Evolutionary conservation across 2,113 vertebrate genomes (phyloP).

Genomic region (Corythornis cristatus): DNA sequence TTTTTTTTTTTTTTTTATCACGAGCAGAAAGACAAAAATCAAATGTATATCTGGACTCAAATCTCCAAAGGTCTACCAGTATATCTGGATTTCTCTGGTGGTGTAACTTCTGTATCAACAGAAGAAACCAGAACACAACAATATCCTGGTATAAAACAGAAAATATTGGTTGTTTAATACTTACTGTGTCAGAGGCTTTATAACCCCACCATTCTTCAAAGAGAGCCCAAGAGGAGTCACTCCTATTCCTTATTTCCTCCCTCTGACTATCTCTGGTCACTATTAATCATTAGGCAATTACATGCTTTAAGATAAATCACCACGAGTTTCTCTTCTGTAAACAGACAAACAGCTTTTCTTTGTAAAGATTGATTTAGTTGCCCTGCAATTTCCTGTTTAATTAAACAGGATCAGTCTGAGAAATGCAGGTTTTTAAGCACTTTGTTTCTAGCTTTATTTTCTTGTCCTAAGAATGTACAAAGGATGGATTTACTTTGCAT

Average conservation of each 20-base stretch:
- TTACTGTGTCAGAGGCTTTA: not conserved
- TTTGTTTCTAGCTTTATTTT: conserved; percentile 9
- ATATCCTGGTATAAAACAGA: not conserved
- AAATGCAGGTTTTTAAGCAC: conserved; percentile 38
- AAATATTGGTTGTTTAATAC: not conserved
- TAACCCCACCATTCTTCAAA: not conserved
- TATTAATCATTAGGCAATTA: conserved; percentile 65
- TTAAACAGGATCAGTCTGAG: conserved; percentile 61
- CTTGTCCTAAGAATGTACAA: not conserved
- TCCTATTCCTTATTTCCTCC: conserved; percentile 33
- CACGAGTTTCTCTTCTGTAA: conserved; percentile 48
- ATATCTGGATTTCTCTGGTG: not conserved
- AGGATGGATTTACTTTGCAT: not conserved
- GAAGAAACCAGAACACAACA: not conserved
- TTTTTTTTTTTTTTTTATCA: not conserved
- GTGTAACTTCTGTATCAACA: not conserved
- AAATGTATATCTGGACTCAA: not conserved
- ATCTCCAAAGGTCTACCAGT: not conserved
- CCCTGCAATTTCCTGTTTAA: conserved; percentile 68
- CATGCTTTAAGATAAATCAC: conserved; percentile 60
- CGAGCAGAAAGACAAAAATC: fast-evolving
- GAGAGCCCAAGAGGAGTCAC: not conserved
- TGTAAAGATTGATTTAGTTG: conserved; percentile 57
- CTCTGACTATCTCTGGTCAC: not conserved
- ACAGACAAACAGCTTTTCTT: conserved; percentile 65